Conservation (phyloP, 1,140 invertebrate species). For the Eriosoma lanigerum region DNA sequence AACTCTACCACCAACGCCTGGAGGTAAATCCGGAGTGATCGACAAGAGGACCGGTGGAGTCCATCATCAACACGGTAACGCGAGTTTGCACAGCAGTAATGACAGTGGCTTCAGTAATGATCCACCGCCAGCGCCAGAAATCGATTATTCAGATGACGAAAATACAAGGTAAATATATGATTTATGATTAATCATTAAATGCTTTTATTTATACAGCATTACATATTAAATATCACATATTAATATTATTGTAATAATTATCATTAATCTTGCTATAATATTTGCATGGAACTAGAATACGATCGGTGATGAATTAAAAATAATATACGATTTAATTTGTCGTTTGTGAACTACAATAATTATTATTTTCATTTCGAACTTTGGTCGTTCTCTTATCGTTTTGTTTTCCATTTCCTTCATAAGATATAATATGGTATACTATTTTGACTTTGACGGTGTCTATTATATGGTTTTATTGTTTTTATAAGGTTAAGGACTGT, state of each 20-base stretch:
- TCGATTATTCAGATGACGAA: constrained; percentile 88
- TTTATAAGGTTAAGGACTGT: no score
- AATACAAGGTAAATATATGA: constrained; percentile 67
- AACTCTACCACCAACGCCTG: constrained; percentile 13
- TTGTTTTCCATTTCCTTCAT: no score
- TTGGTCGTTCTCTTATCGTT: no score
- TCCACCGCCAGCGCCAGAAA: constrained; percentile 81
- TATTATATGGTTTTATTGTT: no score
- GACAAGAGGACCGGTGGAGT: constrained; percentile 16
- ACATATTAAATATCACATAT: no score
- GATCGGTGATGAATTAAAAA: not conserved
- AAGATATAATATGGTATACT: no score
- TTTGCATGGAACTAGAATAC: not conserved
- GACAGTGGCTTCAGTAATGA: constrained; percentile 90
- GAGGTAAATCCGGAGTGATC: constrained; percentile 41
- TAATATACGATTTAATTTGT: no score
- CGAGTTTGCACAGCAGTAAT: constrained; percentile 84
- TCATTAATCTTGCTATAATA: not conserved
- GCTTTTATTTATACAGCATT: no score
- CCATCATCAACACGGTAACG: constrained; percentile 61
- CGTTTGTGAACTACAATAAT: no score
- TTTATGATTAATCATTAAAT: not conserved
- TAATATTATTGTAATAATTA: not conserved
- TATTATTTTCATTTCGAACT: no score
- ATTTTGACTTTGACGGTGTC: no score